Evolutionary conservation across 2,888 invertebrate genomes (phyloP).

Genomic region (Stenotaenia linearis): DNA sequence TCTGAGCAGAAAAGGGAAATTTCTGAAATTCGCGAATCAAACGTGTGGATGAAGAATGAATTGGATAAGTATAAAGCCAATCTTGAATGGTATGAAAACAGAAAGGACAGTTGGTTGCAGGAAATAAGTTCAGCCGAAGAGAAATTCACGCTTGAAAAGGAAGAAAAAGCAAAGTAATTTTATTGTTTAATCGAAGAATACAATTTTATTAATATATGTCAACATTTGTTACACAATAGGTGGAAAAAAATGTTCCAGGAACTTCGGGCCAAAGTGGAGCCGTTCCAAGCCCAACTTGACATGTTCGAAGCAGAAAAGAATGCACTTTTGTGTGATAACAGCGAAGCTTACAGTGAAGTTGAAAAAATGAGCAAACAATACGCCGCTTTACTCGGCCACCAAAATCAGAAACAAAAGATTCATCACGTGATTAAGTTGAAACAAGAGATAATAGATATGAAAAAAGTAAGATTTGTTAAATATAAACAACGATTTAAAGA

Average conservation of each 20-base stretch:
- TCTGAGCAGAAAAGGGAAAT: neutral
- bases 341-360: conserved; percentile 51
- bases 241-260: conserved; percentile 41
- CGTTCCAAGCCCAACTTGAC: conserved; percentile 50
- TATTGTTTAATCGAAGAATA: neutral
- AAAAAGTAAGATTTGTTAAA: conserved; percentile 40
- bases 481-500: neutral
- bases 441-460: conserved; percentile 44
- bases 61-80: conserved; percentile 21
- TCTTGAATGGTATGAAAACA: conserved; percentile 30
- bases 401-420: conserved; percentile 61
- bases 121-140: conserved; percentile 24
- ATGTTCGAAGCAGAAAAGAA: conserved; percentile 51
- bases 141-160: neutral
- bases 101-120: conserved; percentile 22
- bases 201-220: neutral
- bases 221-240: conserved; percentile 6
- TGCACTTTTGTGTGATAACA: conserved; percentile 45
- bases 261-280: conserved; percentile 43
- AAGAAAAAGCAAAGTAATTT: neutral
- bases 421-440: conserved; percentile 52
- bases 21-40: neutral
- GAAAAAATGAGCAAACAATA: conserved; percentile 55
- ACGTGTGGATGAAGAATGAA: neutral
- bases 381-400: conserved; percentile 58